phyloP scores from a whole-genome alignment of 2,113 vertebrate species.

The Tragelaphus buxtoni region DNA sequence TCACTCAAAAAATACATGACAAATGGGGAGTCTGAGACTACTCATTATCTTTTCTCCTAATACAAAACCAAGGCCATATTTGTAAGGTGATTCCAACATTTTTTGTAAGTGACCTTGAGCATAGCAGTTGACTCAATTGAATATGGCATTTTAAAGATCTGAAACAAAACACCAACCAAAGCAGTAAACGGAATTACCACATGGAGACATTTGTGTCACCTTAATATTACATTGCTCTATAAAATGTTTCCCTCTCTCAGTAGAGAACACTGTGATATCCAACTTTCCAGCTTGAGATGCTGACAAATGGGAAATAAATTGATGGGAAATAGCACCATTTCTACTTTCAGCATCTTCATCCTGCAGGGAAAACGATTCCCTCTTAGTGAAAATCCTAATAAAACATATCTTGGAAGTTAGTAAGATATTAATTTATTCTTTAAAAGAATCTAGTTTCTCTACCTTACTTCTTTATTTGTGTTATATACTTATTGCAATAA shows the following conservation, averaged over 20 bases:
- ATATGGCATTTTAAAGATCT: background rate
- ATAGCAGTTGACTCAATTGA: background rate
- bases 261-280: background rate
- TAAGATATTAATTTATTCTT: background rate
- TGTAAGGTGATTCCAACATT: background rate
- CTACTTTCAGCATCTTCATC: background rate
- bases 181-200: background rate
- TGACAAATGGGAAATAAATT: background rate
- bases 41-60: background rate
- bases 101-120: constrained; percentile 3
- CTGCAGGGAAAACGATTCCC: background rate
- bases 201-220: background rate
- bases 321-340: background rate
- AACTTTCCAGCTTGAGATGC: background rate
- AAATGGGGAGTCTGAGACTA: background rate
- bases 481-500: background rate
- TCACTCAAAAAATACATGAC: background rate
- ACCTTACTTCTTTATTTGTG: background rate
- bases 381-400: constrained; percentile 16
- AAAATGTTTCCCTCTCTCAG: background rate
- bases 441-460: background rate
- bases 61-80: background rate
- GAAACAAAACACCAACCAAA: constrained; percentile 2
- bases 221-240: background rate
- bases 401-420: background rate